Evolutionary conservation across 2,113 vertebrate species (phyloP).

Genomic region (Pollachius pollachius): DNA sequence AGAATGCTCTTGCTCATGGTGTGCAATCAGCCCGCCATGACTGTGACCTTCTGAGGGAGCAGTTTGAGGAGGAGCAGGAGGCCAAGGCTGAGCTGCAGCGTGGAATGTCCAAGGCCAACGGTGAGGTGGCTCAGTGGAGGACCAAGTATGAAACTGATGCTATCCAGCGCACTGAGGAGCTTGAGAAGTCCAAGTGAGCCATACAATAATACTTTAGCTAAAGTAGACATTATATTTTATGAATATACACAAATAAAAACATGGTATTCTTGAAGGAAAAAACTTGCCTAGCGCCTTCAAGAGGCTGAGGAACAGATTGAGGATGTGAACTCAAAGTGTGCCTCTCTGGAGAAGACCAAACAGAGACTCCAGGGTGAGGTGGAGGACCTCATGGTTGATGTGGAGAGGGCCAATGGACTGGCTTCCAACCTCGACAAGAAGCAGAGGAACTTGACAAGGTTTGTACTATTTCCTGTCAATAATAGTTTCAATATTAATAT

Average conservation of each 20-base stretch:
- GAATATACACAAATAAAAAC: not conserved
- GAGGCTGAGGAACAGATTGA: slow-evolving; percentile 70
- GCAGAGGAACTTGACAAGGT: slow-evolving; percentile 80
- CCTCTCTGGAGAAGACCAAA: slow-evolving; percentile 73
- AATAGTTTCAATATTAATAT: no score
- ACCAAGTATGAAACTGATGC: slow-evolving; percentile 82
- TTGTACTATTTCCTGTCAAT: no score
- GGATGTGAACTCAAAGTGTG: slow-evolving; percentile 62
- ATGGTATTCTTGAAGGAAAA: not conserved
- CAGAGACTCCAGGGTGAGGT: slow-evolving; percentile 66
- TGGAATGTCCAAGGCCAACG: slow-evolving; percentile 72
- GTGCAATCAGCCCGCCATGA: slow-evolving; percentile 69
- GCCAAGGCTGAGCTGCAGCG: slow-evolving; percentile 70
- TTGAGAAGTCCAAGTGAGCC: slow-evolving; percentile 83
- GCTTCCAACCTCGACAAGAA: slow-evolving; percentile 75
- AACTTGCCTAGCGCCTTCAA: slow-evolving; percentile 26
- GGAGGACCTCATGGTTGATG: slow-evolving; percentile 50
- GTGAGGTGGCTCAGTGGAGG: slow-evolving; percentile 81
- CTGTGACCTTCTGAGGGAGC: slow-evolving; percentile 79
- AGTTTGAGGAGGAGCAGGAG: slow-evolving; percentile 73
- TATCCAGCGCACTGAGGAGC: slow-evolving; percentile 83
- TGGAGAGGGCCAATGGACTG: slow-evolving; percentile 70
- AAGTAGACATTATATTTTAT: not conserved
- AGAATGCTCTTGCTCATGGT: slow-evolving; percentile 1
- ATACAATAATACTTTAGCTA: slow-evolving; percentile 1